phyloP scores from a whole-genome alignment of 2,888 invertebrate genomes.

The Stictocephala bisonia region DNA sequence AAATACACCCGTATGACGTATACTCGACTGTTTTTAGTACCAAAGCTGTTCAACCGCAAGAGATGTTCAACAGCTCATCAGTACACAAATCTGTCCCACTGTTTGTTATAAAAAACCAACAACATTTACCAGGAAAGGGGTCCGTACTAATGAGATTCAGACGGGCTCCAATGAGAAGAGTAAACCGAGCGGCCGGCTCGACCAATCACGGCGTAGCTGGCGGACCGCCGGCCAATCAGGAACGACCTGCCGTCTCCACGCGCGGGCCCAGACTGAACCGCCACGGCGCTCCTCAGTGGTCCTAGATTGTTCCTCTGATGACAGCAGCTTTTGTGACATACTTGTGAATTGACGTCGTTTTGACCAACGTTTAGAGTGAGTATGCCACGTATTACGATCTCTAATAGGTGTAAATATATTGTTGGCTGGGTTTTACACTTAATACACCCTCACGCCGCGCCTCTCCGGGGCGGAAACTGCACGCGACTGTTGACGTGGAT shows the following conservation, averaged over 20 bases:
- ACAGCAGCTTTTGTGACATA: conserved; percentile 44
- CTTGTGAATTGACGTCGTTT: conserved; percentile 45
- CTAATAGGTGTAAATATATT: conserved; percentile 31
- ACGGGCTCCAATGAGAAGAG: conserved; percentile 3
- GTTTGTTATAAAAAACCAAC: conserved; percentile 14
- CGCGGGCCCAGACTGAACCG: background rate
- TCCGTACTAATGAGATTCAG: conserved; percentile 3
- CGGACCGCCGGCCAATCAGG: background rate
- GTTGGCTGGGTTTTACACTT: conserved; percentile 29
- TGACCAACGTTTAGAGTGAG: conserved; percentile 27
- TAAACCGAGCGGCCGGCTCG: background rate
- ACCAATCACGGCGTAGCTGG: background rate
- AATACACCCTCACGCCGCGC: no score
- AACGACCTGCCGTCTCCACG: background rate
- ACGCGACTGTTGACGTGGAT: no score
- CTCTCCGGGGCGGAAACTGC: no score
- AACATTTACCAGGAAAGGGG: background rate
- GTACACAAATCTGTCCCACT: no score
- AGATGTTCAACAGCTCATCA: no score
- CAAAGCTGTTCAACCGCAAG: no score
- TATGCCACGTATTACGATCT: conserved; percentile 34
- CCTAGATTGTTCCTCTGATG: conserved; percentile 16
- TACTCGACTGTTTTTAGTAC: no score
- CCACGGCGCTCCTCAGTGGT: conserved; percentile 24
- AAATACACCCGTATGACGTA: no score